Base-by-base conservation (phyloP, 2,113 vertebrate species). In the Clarias gariepinus region DNA sequence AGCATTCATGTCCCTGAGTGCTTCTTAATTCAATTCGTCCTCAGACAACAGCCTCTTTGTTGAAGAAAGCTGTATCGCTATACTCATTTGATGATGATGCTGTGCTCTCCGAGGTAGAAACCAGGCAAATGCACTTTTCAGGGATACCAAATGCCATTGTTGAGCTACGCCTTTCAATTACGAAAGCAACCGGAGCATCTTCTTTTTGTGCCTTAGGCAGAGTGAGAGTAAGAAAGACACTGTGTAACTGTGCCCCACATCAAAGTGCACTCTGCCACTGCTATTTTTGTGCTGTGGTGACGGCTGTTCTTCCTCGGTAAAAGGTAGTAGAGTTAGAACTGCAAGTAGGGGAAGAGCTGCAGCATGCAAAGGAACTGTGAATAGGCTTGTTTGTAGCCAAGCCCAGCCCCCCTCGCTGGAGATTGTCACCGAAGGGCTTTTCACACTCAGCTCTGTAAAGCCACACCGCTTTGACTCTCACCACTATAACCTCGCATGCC, bases 341-440 rank as follows among this genome's bases (percentile, higher is more conserved):
- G 61, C 79, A 84, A 83, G 80, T 61, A 86, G 82, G 66, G 55
- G 63, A 86, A 86, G 66, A 88, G 81, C 73, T 68, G 81, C 61
- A 81, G 83, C 87, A 82, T 73, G 85, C 57, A 88, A 63, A 84
- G 79, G 60, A 87, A 74, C 85, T 78, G 63, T 94, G 91, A 93
- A 94, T 92, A 92, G 92, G 23, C 85, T 87, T 81, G 86, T 93
- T 93, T 93, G 90, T 93, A 85, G 88, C 77, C 88, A 71, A 63
- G 85, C 90, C 90, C 81, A 53, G 47, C 87, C 88, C 87, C 87
- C 87, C 66, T 13, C 53, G 71, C 66, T 84, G 87, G 71, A 82
- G 36, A 88, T 86, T 86, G 89, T 90, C 89, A 88, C 87, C 41
- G 64, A 80, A 85, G 84, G 66, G 74, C 81, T 55, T 85, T 90